Evolutionary conservation across 2,797 vertebrate genomes (phyloP).

Genomic region (Pipistrellus pygmaeus): DNA sequence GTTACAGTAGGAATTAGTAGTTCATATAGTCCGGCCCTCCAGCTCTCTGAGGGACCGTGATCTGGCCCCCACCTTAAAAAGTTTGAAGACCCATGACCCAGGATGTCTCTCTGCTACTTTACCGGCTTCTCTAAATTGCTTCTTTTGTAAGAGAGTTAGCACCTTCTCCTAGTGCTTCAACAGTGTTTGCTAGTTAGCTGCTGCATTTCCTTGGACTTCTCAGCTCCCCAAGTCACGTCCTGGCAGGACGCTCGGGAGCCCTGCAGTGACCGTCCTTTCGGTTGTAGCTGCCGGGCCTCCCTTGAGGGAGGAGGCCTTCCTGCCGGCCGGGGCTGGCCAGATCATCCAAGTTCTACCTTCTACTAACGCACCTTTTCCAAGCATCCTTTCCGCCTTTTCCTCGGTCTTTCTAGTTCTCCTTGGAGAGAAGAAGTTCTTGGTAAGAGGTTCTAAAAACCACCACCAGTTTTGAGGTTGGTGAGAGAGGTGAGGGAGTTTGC

Average conservation of each 20-base stretch:
- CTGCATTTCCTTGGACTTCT: neutral
- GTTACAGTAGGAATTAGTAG: too few relatives aligned
- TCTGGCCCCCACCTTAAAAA: too few relatives aligned
- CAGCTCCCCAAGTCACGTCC: constrained; percentile 27
- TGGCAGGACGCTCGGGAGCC: neutral
- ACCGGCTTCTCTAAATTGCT: constrained; percentile 18
- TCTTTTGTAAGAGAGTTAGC: neutral
- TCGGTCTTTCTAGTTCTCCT: neutral
- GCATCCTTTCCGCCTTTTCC: neutral
- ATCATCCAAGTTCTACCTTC: neutral
- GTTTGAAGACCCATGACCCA: too few relatives aligned
- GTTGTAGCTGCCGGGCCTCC: neutral
- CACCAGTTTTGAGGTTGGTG: neutral
- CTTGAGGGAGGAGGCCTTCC: neutral
- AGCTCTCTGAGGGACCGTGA: too few relatives aligned
- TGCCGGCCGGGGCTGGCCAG: neutral
- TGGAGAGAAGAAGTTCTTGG: neutral
- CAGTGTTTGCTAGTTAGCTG: neutral
- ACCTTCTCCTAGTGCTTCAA: neutral
- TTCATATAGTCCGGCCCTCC: too few relatives aligned
- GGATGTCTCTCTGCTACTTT: neutral
- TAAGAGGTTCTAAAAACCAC: neutral
- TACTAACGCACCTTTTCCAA: neutral
- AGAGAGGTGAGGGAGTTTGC: neutral
- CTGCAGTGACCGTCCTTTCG: neutral